phyloP scores from a whole-genome alignment of 2,797 vertebrate genomes.

The Sternarchorhynchus goeldii region DNA sequence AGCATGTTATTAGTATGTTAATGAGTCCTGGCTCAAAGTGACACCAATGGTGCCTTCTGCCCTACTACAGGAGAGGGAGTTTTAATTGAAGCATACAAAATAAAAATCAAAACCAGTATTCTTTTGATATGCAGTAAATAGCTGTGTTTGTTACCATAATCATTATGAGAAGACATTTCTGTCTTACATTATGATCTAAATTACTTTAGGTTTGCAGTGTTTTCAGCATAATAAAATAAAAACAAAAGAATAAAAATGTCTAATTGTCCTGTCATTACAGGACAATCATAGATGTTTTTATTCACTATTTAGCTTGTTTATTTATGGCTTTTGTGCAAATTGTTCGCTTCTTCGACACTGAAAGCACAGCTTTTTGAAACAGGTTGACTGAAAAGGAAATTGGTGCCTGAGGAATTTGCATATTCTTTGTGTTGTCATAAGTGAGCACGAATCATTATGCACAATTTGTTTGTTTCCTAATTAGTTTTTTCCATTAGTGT shows the following conservation, averaged over 20 bases:
- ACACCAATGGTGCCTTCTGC: conserved; percentile 12
- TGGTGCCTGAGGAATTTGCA: conserved; percentile 46
- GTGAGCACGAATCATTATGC: conserved; percentile 13
- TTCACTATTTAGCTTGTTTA: conserved; percentile 5
- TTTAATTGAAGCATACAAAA: not conserved
- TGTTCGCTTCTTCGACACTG: conserved; percentile 53
- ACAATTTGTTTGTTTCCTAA: conserved; percentile 7
- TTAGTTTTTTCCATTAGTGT: conserved; percentile 6
- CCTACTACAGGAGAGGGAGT: conserved; percentile 8
- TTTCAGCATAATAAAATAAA: not conserved
- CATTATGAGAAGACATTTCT: no score
- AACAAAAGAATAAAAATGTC: no score
- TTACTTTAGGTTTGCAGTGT: not conserved
- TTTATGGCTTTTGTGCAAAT: conserved; percentile 41
- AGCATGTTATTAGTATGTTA: conserved; percentile 4
- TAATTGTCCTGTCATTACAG: not conserved
- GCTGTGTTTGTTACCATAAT: not conserved
- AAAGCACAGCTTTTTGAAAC: conserved; percentile 59
- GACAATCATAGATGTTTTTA: not conserved
- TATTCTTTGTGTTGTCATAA: conserved; percentile 43
- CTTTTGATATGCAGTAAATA: not conserved
- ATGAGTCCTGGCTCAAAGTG: not conserved
- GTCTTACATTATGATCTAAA: not conserved
- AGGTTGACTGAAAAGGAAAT: conserved; percentile 49
- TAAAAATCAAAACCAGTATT: not conserved